Percentiles rank a stretch among this genome's conserved stretches.
These are phyloP conservation scores for Enoplosus armatus DNA, from an alignment of 2,797 vertebrate genomes.

Conservation along the genomic window DNA sequence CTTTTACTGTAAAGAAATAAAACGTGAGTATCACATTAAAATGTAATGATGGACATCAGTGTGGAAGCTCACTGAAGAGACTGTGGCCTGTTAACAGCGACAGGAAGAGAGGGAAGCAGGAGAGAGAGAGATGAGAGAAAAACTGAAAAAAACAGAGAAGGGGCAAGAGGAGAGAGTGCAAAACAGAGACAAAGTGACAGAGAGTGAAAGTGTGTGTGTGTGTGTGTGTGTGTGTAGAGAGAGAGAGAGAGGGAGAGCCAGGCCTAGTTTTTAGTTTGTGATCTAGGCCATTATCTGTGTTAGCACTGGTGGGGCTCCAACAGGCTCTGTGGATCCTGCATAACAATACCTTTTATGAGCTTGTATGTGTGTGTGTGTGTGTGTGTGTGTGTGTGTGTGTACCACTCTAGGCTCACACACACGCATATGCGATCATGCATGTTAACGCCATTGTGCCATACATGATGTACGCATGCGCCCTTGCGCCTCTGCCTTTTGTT, in stretches of 20 bases:
- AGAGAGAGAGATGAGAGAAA: conserved; percentile 21
- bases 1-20: conserved; percentile 18
- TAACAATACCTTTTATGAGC: conserved; percentile 84
- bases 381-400: conserved; percentile 31
- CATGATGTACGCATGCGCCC: conserved; percentile 59
- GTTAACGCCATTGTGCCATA: conserved; percentile 63
- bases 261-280: conserved; percentile 88
- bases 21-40: conserved; percentile 40
- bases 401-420: conserved; percentile 31
- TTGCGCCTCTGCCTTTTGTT: conserved; percentile 55
- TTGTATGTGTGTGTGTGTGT: conserved; percentile 44
- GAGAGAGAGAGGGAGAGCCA: conserved; percentile 55
- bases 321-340: conserved; percentile 83
- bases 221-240: conserved; percentile 56
- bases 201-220: conserved; percentile 37
- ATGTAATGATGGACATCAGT: conserved; percentile 27
- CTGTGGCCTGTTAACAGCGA: conserved; percentile 26
- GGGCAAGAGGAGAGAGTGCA: conserved; percentile 61
- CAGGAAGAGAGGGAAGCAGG: conserved; percentile 28
- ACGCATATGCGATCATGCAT: conserved; percentile 58
- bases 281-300: conserved; percentile 91
- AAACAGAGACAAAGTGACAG: conserved; percentile 68
- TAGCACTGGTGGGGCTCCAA: conserved; percentile 88
- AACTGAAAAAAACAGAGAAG: conserved; percentile 18
- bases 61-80: conserved; percentile 25